Conservation (phyloP, 2,888 invertebrate genomes). For the Argyresthia goedartella region DNA sequence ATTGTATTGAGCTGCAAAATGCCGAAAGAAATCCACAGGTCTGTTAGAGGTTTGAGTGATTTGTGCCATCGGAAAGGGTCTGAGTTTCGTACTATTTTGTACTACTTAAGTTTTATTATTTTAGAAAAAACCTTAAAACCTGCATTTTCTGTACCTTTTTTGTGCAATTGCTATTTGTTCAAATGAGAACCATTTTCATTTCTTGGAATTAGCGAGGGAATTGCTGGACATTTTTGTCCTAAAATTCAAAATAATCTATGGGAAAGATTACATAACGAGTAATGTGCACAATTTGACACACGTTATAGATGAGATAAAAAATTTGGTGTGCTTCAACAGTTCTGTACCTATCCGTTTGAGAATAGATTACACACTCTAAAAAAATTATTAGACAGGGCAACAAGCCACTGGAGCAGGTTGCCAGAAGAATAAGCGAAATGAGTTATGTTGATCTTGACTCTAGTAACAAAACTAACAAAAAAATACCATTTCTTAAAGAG, state of each 20-base stretch:
- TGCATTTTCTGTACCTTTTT: constrained; percentile 12
- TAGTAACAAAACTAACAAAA: not conserved
- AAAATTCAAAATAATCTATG: constrained; percentile 10
- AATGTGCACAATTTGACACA: constrained; percentile 15
- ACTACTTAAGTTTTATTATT: constrained; percentile 13
- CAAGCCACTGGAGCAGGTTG: constrained; percentile 9
- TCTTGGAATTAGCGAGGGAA: constrained; percentile 9
- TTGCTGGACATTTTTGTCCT: constrained; percentile 12
- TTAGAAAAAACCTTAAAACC: constrained; percentile 7
- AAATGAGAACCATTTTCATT: constrained; percentile 4
- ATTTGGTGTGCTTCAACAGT: constrained; percentile 7
- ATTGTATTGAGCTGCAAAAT: constrained; percentile 1
- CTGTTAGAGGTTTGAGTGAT: constrained; percentile 11
- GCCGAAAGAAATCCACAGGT: constrained; percentile 14
- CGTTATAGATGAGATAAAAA: constrained; percentile 10
- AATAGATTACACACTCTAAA: constrained; percentile 6
- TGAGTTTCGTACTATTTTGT: constrained; percentile 14
- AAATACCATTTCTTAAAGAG: not conserved
- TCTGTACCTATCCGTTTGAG: constrained; percentile 9
- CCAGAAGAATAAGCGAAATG: constrained; percentile 8
- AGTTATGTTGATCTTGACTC: not conserved
- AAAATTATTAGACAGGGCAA: constrained; percentile 7
- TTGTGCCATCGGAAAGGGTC: constrained; percentile 13
- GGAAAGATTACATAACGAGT: constrained; percentile 11
- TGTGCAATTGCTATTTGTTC: constrained; percentile 15